Evolutionary conservation across 2,113 vertebrate genomes (phyloP).

Genomic region (Hoplias malabaricus): DNA sequence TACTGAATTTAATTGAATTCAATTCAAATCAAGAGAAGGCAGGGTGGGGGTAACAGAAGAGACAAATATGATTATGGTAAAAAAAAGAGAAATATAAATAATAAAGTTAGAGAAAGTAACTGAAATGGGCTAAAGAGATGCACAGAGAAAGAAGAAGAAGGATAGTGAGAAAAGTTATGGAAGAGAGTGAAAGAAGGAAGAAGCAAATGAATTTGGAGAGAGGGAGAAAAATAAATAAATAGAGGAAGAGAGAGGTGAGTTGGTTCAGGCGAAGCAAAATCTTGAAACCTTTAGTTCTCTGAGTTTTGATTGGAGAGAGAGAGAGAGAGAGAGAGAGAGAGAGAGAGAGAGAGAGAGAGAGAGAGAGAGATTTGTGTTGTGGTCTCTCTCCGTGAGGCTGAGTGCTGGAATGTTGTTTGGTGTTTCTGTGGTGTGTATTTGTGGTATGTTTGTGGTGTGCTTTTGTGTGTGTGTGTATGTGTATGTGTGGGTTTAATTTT

Average conservation of each 20-base stretch:
- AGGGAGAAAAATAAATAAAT: not conserved
- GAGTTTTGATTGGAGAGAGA: constrained; percentile 12
- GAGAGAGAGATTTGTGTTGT: constrained; percentile 23
- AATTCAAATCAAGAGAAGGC: too few species aligned
- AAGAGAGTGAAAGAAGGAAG: not conserved
- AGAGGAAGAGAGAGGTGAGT: not conserved
- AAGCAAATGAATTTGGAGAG: not conserved
- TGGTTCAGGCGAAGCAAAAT: constrained; percentile 12
- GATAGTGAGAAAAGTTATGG: not conserved
- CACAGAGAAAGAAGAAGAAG: not conserved
- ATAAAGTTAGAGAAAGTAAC: too few species aligned
- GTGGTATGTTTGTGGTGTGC: constrained; percentile 61
- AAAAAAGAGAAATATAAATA: too few species aligned
- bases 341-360: not conserved
- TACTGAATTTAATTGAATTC: too few species aligned
- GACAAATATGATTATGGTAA: too few species aligned
- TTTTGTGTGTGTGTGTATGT: constrained; percentile 57
- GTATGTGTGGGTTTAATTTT: constrained; percentile 65
- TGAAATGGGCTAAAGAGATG: too few species aligned
- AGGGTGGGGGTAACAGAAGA: too few species aligned
- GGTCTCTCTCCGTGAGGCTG: constrained; percentile 53
- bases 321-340: not conserved
- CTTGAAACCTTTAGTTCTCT: not conserved
- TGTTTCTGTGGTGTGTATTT: constrained; percentile 60
- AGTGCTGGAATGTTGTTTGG: constrained; percentile 40